phyloP scores from a whole-genome alignment of 2,888 invertebrate species.

The Spisula subtruncata region DNA sequence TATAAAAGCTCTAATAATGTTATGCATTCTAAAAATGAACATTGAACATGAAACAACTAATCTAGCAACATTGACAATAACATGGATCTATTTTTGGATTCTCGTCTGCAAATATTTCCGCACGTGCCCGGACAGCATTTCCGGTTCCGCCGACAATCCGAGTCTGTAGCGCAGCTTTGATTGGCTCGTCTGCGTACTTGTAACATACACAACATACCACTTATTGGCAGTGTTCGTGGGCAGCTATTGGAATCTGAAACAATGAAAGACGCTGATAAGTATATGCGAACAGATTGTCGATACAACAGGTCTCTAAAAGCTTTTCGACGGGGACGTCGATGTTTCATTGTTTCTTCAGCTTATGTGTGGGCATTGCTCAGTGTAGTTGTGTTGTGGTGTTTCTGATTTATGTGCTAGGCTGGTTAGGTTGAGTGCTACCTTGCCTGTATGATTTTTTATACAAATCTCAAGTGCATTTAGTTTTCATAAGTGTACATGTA shows the following conservation, averaged over 20 bases:
- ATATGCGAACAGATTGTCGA: no score
- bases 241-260: conserved; percentile 54
- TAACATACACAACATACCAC: conserved; percentile 51
- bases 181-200: conserved; percentile 13
- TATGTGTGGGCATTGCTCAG: no score
- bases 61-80: conserved; percentile 50
- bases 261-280: not conserved
- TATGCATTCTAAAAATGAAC: not conserved
- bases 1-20: no score
- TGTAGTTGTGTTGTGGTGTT: no score
- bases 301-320: no score
- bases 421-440: no score
- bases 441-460: no score
- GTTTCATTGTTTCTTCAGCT: no score
- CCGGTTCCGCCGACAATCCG: conserved; percentile 49
- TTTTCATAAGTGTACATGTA: no score
- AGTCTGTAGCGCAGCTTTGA: conserved; percentile 45
- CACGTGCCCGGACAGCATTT: conserved; percentile 62
- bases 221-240: conserved; percentile 30
- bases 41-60: not conserved
- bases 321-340: no score
- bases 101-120: conserved; percentile 54
- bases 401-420: no score
- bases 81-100: conserved; percentile 45
- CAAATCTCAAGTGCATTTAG: no score